Base-by-base conservation (phyloP, 2,888 invertebrate species). In the Branchellion lobata region DNA sequence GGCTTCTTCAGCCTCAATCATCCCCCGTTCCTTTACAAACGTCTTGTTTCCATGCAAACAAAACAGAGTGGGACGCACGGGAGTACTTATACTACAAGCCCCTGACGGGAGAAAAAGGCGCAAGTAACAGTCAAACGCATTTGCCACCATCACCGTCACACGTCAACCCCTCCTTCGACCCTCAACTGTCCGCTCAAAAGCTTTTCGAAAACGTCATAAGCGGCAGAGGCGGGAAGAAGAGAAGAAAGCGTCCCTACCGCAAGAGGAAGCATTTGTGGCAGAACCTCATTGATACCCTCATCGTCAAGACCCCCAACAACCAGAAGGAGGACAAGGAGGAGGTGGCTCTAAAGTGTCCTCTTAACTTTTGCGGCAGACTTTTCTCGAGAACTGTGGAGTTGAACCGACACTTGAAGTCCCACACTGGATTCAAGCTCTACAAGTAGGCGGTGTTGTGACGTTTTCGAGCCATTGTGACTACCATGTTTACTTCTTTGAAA, bases 341-440 rank as follows among this genome's bases (percentile, higher is more conserved):
- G 11, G 51, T 29, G n/a, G 31, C 34, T 31, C 27, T 57, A 61
- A 65, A 65, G 40, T 77, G 77, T 31, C 77, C 57, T 1, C 18
- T 77, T 24, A 53, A 65, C 5, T 29, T 29, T 61, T 77, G 77
- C 77, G 40, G 36, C 33, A 61, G 31, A 11, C 0, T 31, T 33
- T 77, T 77, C 77, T 34, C 29, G 1, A 51, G 53, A 51, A 34
- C 65, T 1, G 65, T 61, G 29, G 77, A 77, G 36, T 21, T 77
- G 27, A 77, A 57, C 65, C 47, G 65, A 34, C 77, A 77, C 40
- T 18, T 77, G 14, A 77, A 57, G n/a, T 61, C 65, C 2, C 77
- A 77, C 40, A 65, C 40, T 14, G 77, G 65, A n/a, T 21, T 77
- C 36, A 77, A 77, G 40, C 77, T 34, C 1, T 77, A 61, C 65